Percentiles rank a stretch among this genome's conserved stretches.
Conservation (phyloP, 2,113 vertebrate species). For the Gila orcuttii region DNA sequence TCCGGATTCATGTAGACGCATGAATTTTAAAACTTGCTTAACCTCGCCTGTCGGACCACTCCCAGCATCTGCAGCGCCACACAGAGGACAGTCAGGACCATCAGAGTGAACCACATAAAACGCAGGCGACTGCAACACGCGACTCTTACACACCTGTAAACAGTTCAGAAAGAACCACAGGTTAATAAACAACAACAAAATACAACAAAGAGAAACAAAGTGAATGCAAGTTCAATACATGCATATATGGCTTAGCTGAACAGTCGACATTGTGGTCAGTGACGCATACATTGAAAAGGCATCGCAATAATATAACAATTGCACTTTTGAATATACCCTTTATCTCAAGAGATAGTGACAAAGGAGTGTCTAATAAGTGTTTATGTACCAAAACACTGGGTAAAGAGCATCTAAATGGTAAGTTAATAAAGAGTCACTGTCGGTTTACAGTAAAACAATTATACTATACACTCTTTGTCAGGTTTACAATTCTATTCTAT, state of each 20-base stretch:
- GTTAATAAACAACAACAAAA: neutral
- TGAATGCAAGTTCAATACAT: neutral
- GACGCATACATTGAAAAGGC: neutral
- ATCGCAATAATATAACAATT: neutral
- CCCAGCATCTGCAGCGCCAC: slow-evolving; percentile 69
- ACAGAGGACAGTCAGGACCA: slow-evolving; percentile 64
- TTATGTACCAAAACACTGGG: neutral
- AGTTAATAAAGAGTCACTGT: neutral
- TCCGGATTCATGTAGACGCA: neutral
- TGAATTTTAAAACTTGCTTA: neutral
- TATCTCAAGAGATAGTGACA: neutral
- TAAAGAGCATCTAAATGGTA: neutral
- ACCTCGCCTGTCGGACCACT: slow-evolving; percentile 63
- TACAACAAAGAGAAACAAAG: neutral
- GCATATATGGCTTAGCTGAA: neutral
- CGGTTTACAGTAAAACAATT: neutral
- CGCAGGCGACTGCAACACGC: slow-evolving; percentile 61
- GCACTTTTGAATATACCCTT: neutral
- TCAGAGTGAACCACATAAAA: slow-evolving; percentile 64
- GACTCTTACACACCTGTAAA: slow-evolving; percentile 64
- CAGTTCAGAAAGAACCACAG: neutral
- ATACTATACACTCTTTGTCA: too few species aligned
- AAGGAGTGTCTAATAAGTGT: neutral
- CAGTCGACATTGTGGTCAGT: neutral
- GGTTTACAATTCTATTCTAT: too few species aligned